Base-by-base conservation (phyloP, 2,113 vertebrate genomes). In the Tetraodon nigroviridis region DNA sequence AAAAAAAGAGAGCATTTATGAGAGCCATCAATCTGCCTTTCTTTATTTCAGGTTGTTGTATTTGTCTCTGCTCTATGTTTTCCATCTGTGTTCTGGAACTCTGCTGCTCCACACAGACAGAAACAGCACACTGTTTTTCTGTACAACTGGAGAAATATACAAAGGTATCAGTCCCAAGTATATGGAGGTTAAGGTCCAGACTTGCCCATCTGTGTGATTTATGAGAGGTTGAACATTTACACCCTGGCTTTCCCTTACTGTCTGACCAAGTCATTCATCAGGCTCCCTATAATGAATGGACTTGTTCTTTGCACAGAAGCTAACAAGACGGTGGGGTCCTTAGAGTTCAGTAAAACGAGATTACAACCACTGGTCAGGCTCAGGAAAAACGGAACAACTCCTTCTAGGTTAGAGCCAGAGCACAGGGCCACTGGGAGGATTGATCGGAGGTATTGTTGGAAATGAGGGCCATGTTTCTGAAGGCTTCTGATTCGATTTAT, bases 221-320 rank as follows among this genome's bases (percentile, higher is more conserved):
- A 92, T 91, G 87, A 85, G 86, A 89, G 89, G 89, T 90, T 90
- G 88, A 90, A 89, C 88, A 87, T 89, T 92, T 90, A 90, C 89
- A 90, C 89, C 90, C 90, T 80, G 84, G 86, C 88, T 92, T 92
- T 90, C 89, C 86, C 87, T 87, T 89, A 89, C 86, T 88, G 87
- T 88, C 86, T 85, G 87, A 88, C 87, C 88, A 76, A 86, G 89
- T 87, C 89, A 89, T 91, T 90, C 89, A 91, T 92, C 90, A 92
- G 84, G 60, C 80, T 85, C 87, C 74, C 84, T 80, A 84, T 90
- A 90, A 90, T 90, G 89, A 90, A 92, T 92, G 87, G 87, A 91
- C 88, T 90, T 88, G 87, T 86, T 89, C 85, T 84, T 75, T 88
- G 83, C 75, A 64, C 82, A 72, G 81, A 78, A 82, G 87, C 88